Evolutionary conservation across 2,888 invertebrate species (phyloP), one percentile per base, ranked within the genome.

Genomic region (Elysia crispata): DNA sequence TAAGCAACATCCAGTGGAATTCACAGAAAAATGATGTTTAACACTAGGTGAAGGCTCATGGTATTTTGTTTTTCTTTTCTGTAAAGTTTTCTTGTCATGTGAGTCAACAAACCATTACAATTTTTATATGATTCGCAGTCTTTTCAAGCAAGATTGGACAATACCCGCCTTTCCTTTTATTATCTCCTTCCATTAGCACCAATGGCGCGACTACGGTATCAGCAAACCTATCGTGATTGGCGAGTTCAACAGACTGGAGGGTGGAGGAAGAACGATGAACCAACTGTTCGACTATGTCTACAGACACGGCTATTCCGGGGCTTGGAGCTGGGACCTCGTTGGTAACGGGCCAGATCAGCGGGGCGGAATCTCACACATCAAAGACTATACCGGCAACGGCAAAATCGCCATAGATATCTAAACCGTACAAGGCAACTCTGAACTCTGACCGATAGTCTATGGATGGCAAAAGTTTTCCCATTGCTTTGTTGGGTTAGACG

Each of bases 181-280:
- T 64, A 15, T 0, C 64, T 28, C 62, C 57, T 33, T 20, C 33
- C 78, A 57, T 15, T 83, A 86, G 86, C 83, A 86, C 49, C 81
- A 80, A 11, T 80, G 74, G 70, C 73, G 64, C 23, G 85, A 86
- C 62, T 86, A 81, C 79, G 83, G 84, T 13, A 77, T 85, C 1
- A 49, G 82, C 79, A 87, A 86, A 60, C 87, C 87, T 1, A 76
- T 87, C 15, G 83, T 87, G 5, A 85, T 87, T 11, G 87, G 85
- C 0, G 87, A 87, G 78, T 87, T 86, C 80, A 79, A 81, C 15
- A 66, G 85, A 78, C 77, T 74, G 1, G 77, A 81, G 13, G 85
- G 85, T 8, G 86, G 77, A 0, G 82, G 83, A 0, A 70, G 79
- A 73, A 81, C 66, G 20, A 84, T 85, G 6, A 79, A 81, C 49